Conservation (phyloP, 2,797 vertebrate genomes). For the Enteromius argenteus region DNA sequence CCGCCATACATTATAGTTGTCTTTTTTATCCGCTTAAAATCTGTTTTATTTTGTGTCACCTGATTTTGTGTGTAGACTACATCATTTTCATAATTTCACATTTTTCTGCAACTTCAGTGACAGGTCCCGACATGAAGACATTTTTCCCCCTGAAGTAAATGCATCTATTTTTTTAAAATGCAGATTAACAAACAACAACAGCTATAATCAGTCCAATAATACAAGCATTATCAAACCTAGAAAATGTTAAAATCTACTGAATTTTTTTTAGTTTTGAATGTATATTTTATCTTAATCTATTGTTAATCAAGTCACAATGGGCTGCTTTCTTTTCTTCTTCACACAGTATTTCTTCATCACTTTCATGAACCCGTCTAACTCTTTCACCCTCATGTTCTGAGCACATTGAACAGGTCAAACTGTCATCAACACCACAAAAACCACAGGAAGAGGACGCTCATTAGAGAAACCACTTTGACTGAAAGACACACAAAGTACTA, state of each 20-base stretch:
- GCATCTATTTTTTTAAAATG: background rate
- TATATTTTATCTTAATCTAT: too few relatives aligned
- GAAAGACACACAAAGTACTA: slow-evolving; percentile 12
- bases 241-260: background rate
- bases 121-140: background rate
- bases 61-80: background rate
- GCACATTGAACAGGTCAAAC: slow-evolving; percentile 70
- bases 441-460: slow-evolving; percentile 70
- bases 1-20: too few relatives aligned
- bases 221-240: background rate
- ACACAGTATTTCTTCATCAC: slow-evolving; percentile 49
- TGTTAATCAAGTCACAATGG: background rate
- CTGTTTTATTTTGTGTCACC: too few relatives aligned
- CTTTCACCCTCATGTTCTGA: slow-evolving; percentile 29
- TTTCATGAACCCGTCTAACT: slow-evolving; percentile 45
- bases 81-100: background rate
- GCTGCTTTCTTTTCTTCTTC: background rate
- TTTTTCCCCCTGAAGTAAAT: background rate
- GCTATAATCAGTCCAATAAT: background rate
- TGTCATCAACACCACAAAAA: slow-evolving; percentile 75
- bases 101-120: background rate
- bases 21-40: too few relatives aligned
- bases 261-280: background rate
- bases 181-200: background rate
- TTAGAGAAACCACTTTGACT: slow-evolving; percentile 64